phyloP scores from a whole-genome alignment of 2,113 vertebrate species.

The Petromus typicus region DNA sequence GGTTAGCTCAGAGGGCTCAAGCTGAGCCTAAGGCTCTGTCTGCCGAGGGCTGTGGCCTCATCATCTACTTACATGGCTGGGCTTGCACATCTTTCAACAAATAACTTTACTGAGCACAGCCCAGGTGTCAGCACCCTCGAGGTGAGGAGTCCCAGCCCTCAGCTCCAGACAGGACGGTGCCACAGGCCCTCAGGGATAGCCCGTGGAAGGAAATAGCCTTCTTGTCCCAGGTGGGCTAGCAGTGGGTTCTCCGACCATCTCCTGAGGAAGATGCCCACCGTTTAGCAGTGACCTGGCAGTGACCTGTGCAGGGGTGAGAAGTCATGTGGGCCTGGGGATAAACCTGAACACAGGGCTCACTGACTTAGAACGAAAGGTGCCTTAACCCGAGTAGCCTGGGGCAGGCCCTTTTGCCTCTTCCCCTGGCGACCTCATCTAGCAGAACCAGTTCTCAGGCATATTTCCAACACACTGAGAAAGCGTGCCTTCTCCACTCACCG shows the following conservation, averaged over 20 bases:
- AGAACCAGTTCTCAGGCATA: conserved; percentile 68
- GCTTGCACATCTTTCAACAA: not conserved
- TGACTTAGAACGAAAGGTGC: not conserved
- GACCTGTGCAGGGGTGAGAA: not conserved
- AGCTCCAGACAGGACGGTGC: not conserved
- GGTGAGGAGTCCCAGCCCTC: not conserved
- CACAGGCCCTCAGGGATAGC: not conserved
- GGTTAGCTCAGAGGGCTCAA: not conserved
- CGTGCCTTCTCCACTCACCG: not conserved
- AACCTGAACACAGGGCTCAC: not conserved
- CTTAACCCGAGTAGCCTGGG: not conserved
- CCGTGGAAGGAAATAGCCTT: not conserved
- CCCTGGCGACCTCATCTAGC: conserved; percentile 45
- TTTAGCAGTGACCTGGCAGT: not conserved
- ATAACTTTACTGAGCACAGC: not conserved
- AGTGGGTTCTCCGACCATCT: not conserved
- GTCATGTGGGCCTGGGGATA: not conserved
- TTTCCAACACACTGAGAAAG: not conserved
- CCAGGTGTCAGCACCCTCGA: not conserved
- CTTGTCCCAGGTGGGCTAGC: not conserved
- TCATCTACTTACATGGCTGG: not conserved
- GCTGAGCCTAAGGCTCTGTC: not conserved
- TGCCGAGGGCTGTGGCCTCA: fast-evolving
- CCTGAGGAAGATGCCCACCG: too few relatives aligned
- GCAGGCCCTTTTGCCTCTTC: not conserved